Percentiles rank a stretch among this genome's conserved stretches.
phyloP scores from a whole-genome alignment of 2,888 invertebrate genomes.

The Polydrusus pterygomalis region DNA sequence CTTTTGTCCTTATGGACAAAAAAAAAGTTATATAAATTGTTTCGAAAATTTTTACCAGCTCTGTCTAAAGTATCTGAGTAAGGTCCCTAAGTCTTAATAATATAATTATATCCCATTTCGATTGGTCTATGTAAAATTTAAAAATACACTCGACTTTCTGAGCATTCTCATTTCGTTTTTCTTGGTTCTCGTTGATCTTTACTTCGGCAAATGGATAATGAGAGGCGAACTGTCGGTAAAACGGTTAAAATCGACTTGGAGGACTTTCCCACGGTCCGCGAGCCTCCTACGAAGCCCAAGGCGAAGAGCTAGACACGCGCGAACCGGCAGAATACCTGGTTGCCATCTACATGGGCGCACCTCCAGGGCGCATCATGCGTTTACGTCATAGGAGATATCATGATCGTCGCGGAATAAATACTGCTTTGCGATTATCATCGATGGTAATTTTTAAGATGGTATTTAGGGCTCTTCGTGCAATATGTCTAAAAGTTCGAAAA shows the following conservation, averaged over 20 bases:
- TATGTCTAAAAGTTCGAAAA: too few species aligned
- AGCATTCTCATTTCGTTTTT: slow-evolving; percentile 27
- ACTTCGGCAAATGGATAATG: slow-evolving; percentile 59
- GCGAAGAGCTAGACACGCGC: slow-evolving; percentile 71
- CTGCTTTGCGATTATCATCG: neutral
- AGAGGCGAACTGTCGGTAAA: slow-evolving; percentile 61
- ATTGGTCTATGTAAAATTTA: too few species aligned
- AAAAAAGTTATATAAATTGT: too few species aligned
- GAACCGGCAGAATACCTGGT: slow-evolving; percentile 50
- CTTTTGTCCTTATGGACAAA: too few species aligned
- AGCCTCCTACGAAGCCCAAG: slow-evolving; percentile 69
- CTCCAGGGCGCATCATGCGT: slow-evolving; percentile 29
- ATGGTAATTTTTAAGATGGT: too few species aligned
- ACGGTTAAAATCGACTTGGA: slow-evolving; percentile 64
- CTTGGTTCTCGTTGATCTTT: slow-evolving; percentile 43
- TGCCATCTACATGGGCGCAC: slow-evolving; percentile 54
- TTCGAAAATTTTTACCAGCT: too few species aligned
- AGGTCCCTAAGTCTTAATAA: too few species aligned
- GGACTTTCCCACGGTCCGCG: slow-evolving; percentile 65
- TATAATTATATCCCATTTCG: too few species aligned
- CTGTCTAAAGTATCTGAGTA: too few species aligned
- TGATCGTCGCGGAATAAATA: neutral
- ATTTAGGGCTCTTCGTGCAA: too few species aligned
- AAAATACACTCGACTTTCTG: neutral
- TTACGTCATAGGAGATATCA: slow-evolving; percentile 11